Conservation (phyloP, 2,888 invertebrate species). For the Ferrisia virgata region DNA sequence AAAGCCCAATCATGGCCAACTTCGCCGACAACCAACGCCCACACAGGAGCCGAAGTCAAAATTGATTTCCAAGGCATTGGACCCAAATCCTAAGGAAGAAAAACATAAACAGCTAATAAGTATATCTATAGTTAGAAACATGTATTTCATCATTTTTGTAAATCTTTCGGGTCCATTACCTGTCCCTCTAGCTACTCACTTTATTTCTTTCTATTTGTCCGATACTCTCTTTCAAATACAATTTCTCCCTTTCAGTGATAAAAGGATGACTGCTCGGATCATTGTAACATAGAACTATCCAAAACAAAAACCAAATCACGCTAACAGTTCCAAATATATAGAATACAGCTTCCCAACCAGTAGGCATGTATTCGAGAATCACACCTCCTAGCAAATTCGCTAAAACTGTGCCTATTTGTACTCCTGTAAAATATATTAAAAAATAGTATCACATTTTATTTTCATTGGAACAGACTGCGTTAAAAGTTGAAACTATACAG, state of each 20-base stretch:
- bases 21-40: constrained; percentile 53
- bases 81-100: constrained; percentile 55
- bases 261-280: constrained; percentile 72
- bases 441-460: neutral
- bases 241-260: constrained; percentile 68
- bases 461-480: too few relatives aligned
- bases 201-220: constrained; percentile 53
- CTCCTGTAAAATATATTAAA: constrained; percentile 49
- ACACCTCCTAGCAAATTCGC: constrained; percentile 50
- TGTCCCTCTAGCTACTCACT: too few relatives aligned
- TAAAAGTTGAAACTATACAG: too few relatives aligned
- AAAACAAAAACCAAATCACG: constrained; percentile 53
- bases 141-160: too few relatives aligned
- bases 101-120: too few relatives aligned
- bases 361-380: constrained; percentile 52
- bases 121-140: too few relatives aligned
- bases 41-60: constrained; percentile 56
- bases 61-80: constrained; percentile 71
- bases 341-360: constrained; percentile 52
- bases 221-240: constrained; percentile 65
- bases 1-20: constrained; percentile 67
- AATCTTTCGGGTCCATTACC: too few relatives aligned
- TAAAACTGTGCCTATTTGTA: constrained; percentile 51
- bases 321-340: constrained; percentile 52
- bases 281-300: constrained; percentile 51